Conservation (phyloP, 2,888 invertebrate species). For the Napeogenes inachia region DNA sequence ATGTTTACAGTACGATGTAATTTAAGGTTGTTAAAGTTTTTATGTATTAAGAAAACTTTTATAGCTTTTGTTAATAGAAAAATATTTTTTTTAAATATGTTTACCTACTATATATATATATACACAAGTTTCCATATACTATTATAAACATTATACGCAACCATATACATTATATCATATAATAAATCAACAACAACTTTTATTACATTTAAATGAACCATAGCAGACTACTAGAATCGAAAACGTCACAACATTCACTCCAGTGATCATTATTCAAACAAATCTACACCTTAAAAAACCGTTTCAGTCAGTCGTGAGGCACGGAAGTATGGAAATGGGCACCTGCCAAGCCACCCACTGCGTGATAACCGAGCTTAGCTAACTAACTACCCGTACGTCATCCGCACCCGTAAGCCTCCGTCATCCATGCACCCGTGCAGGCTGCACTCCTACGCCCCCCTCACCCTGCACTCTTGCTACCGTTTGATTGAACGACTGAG, state of each 20-base stretch:
- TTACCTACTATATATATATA: too few species aligned
- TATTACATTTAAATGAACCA: conserved; percentile 2
- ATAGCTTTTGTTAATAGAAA: too few species aligned
- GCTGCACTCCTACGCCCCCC: conserved; percentile 34
- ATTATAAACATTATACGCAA: too few species aligned
- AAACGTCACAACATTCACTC: conserved; percentile 2
- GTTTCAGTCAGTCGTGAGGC: conserved; percentile 28
- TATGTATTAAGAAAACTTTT: too few species aligned
- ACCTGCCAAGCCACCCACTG: conserved; percentile 47
- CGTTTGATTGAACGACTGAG: conserved; percentile 37
- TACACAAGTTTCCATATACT: too few species aligned
- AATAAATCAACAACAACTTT: neutral
- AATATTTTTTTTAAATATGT: too few species aligned
- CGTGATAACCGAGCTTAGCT: conserved; percentile 43
- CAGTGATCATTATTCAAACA: conserved; percentile 5
- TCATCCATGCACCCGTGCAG: conserved; percentile 31
- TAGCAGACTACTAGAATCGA: neutral
- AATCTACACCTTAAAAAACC: conserved; percentile 21
- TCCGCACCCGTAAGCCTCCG: conserved; percentile 26
- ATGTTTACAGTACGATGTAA: conserved; percentile 3
- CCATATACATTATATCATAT: too few species aligned
- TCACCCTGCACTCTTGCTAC: conserved; percentile 35
- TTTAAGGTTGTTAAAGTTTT: conserved; percentile 6
- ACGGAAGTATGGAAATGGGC: conserved; percentile 45
- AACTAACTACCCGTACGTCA: conserved; percentile 29